Evolutionary conservation across 2,888 invertebrate genomes (phyloP).

Genomic region (Carterocephalus palaemon): DNA sequence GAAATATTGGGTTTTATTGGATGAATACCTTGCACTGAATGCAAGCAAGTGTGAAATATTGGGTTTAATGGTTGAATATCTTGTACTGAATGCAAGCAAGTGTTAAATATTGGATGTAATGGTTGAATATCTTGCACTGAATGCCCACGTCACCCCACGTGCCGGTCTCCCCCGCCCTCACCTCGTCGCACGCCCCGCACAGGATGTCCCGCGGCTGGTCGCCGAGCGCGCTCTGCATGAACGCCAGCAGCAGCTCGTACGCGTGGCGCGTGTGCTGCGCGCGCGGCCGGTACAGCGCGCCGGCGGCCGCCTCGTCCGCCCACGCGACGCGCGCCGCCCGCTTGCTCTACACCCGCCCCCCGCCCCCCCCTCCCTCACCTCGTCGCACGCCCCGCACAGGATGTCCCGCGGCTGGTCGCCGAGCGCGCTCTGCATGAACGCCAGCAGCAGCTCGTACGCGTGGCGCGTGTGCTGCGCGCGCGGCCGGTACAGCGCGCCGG

Average conservation of each 20-base stretch:
- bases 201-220: constrained; percentile 97
- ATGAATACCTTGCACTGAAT: too few species aligned
- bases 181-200: constrained; percentile 99
- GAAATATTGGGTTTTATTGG: too few species aligned
- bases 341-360: background rate
- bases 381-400: constrained; percentile 99
- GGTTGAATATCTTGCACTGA: too few species aligned
- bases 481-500: constrained; percentile 96
- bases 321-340: constrained; percentile 79
- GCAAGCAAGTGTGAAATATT: too few species aligned
- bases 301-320: constrained; percentile 94
- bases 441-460: constrained; percentile 96
- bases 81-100: too few species aligned
- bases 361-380: constrained; percentile 78
- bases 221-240: constrained; percentile 93
- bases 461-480: constrained; percentile 98
- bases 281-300: constrained; percentile 96
- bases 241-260: constrained; percentile 95
- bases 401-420: constrained; percentile 98
- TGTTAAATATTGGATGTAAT: too few species aligned
- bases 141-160: constrained; percentile 94
- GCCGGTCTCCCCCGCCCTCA: constrained; percentile 50
- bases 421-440: constrained; percentile 93
- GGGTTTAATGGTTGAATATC: too few species aligned
- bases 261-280: constrained; percentile 99